Base-by-base conservation (phyloP, 2,888 invertebrate genomes). In the Drosophila mulleri region DNA sequence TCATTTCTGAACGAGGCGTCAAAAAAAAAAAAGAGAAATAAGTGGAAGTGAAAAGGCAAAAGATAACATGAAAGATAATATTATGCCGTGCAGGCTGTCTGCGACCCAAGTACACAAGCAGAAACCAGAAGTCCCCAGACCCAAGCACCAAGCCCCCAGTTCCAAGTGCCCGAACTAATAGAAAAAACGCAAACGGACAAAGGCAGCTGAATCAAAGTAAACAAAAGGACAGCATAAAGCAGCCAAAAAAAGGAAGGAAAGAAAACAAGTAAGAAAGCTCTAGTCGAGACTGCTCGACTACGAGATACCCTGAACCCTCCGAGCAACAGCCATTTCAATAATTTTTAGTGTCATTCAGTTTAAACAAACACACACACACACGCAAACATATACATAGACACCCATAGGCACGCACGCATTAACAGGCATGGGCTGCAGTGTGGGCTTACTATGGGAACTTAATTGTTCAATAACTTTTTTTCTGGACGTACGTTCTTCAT, bases 1-100 rank as follows among this genome's bases (percentile, higher is more conserved):
- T 83, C 88, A 88, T 88, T 75, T 82, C 81, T 66, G 74, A 80
- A 72, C 74, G 66, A 60, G 72, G 71, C 74, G 70, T 74, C 72
- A 74, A 79, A 72, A 65, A 69, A 70, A 68, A 73, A 68, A 59
- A 44, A 7, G 3, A 32, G 9, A n/a, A 52, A 23, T 35, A 54
- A 54, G 54, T 54, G 41, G 54, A 41, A 74, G 75, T 73, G 78
- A 82, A 84, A 87, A 80, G 87, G 78, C 85, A 78, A 82, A 78
- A 85, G 83, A 85, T 80, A 81, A 88, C 82, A 82, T 76, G 75
- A 83, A 85, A 80, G 86, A 82, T 83, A 89, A 89, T 86, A 89
- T 88, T 89, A 88, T 89, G 82, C 78, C 78, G 70, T 68, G 70
- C 69, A 63, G 59, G 56, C 57, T 44, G 50, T 32, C 45, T 16